Evolutionary conservation across 2,113 vertebrate genomes (phyloP), one percentile per base, ranked within the genome.

Genomic region (zebrafish (Danio rerio)): DNA sequence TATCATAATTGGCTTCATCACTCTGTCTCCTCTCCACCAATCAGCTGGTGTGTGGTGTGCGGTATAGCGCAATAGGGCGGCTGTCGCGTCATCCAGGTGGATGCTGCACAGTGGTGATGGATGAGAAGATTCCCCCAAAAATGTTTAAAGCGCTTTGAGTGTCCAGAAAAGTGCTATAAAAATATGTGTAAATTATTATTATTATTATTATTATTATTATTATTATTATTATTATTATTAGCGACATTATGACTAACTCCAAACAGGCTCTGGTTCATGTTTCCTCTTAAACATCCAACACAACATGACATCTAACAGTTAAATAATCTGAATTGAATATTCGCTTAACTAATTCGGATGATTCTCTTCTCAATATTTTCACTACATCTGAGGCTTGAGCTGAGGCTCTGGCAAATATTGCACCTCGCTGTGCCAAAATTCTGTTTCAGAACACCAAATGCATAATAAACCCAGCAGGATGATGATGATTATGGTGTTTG

Each of bases 401-500:
- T 52, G 43, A 76, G 61, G 69, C 73, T 50, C 69, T 85, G 84
- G 21, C n/a, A 12, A 70, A 81, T 55, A 59, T 69, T 78, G 52
- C 49, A 9, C 73, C 47, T 55, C 45, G 70, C 5, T 20, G 65
- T 72, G 82, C 73, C 62, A 66, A 83, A 66, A 79, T 66, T 79
- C 55, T 53, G 74, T 71, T 70, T 43, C 65, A 59, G 71, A 79
- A 63, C 78, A 71, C 77, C 20, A 81, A 84, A 84, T 73, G 69
- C 66, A 81, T 76, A 81, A 70, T 68, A 43, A 86, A 66, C 68
- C 77, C 74, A 66, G 78, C 72, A 81, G 55, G 40, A 71, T 79
- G 80, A 84, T 84, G 71, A 81, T 78, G 77, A 81, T 86, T 81
- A 78, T 75, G 61, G 73, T 84, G 70, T 76, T 69, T 81, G 61